Conservation (phyloP, 2,797 vertebrate genomes). For the Tinamus major region DNA sequence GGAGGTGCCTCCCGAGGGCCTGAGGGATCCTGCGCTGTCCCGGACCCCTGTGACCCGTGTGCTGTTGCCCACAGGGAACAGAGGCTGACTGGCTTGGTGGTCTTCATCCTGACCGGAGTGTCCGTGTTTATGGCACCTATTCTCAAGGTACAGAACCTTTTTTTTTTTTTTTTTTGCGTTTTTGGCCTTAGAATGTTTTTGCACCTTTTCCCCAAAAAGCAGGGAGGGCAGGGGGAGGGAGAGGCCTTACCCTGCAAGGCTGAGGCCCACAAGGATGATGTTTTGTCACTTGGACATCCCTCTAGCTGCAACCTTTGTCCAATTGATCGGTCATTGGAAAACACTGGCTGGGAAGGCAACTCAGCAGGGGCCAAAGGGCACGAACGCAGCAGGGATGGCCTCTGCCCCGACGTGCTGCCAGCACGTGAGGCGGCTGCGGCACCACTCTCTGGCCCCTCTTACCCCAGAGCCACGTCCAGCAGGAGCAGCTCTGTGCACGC, state of each 20-base stretch:
- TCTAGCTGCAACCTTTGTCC: background rate
- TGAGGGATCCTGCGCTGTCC: no score
- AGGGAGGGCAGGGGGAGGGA: no score
- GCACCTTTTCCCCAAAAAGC: background rate
- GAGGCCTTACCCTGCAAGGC: rapidly evolving
- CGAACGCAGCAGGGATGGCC: rapidly evolving
- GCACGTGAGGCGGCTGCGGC: background rate
- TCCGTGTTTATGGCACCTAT: constrained; percentile 83
- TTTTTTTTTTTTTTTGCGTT: no score
- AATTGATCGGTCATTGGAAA: background rate
- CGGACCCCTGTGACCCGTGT: background rate
- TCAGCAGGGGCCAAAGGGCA: background rate
- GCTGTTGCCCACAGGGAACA: constrained; percentile 76
- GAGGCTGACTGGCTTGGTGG: constrained; percentile 80
- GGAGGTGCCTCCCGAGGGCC: no score
- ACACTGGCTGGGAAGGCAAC: background rate
- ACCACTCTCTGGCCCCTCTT: background rate
- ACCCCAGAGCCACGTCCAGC: background rate
- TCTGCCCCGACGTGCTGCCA: background rate
- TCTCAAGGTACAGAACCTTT: constrained; percentile 78
- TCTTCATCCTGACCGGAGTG: constrained; percentile 81
- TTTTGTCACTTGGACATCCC: rapidly evolving
- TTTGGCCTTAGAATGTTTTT: background rate
- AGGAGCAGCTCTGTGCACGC: no score
- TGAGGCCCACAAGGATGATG: no score